Conservation (phyloP, 2,888 invertebrate genomes). For the Halictus quadricinctus region DNA sequence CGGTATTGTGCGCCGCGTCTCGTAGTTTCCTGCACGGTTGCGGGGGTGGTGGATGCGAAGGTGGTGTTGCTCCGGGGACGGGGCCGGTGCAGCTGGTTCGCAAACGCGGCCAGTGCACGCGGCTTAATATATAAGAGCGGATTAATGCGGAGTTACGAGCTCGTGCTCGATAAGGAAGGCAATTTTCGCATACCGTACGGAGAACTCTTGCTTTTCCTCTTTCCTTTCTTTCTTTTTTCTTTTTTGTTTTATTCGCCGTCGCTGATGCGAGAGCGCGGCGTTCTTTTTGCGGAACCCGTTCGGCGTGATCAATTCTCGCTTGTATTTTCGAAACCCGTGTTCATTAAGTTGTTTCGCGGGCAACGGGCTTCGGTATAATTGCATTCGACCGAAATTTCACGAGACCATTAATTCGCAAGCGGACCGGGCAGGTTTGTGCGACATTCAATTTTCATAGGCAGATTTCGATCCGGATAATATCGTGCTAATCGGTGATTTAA, state of each 20-base stretch:
- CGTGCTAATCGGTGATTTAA: not conserved
- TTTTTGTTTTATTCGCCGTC: not conserved
- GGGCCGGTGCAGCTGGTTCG: constrained; percentile 56
- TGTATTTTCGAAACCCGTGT: not conserved
- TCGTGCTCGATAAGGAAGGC: constrained; percentile 76
- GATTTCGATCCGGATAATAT: not conserved
- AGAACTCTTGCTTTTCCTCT: constrained; percentile 25
- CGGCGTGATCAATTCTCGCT: not conserved
- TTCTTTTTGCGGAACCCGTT: not conserved
- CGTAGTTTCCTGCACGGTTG: constrained; percentile 68
- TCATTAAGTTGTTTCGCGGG: constrained; percentile 1
- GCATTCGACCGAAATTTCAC: not conserved
- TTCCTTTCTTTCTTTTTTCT: not conserved
- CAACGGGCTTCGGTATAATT: not conserved
- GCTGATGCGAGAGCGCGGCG: not conserved
- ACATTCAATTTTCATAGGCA: not conserved
- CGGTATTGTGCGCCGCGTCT: constrained; percentile 79
- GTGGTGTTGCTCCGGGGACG: constrained; percentile 28
- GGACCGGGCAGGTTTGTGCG: not conserved
- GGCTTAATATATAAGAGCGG: constrained; percentile 76
- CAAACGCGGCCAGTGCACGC: constrained; percentile 47
- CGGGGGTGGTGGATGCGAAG: constrained; percentile 37
- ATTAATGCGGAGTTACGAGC: constrained; percentile 77
- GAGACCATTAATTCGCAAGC: not conserved
- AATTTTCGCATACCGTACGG: constrained; percentile 72